Evolutionary conservation across 1,140 invertebrate genomes (phyloP).

Genomic region (Hetaerina americana): DNA sequence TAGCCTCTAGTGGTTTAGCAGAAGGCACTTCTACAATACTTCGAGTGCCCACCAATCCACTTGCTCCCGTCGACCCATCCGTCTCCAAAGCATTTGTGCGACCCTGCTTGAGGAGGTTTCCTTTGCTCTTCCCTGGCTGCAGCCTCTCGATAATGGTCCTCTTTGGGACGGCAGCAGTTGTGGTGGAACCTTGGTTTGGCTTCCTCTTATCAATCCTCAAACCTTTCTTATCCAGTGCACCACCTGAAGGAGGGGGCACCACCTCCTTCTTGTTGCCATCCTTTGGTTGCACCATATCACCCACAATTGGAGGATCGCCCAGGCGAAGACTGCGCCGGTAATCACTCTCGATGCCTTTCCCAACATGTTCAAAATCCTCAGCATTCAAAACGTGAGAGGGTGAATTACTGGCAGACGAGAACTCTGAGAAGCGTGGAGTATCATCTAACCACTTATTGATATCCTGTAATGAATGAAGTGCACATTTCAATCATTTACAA

Average conservation of each 20-base stretch:
- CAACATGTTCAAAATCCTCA: slow-evolving; percentile 34
- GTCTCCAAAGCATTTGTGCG: not conserved
- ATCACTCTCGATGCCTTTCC: slow-evolving; percentile 28
- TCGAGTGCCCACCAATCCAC: not conserved
- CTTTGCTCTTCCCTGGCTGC: slow-evolving; percentile 72
- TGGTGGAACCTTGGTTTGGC: not conserved
- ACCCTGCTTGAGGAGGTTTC: slow-evolving; percentile 45
- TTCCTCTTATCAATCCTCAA: slow-evolving; percentile 3
- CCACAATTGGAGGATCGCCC: not conserved
- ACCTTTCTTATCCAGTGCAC: not conserved
- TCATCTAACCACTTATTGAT: slow-evolving; percentile 80
- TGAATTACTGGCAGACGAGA: slow-evolving; percentile 58
- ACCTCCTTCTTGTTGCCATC: not conserved
- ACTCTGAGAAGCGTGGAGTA: slow-evolving; percentile 56
- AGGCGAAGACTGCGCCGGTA: slow-evolving; percentile 25
- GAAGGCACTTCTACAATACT: slow-evolving; percentile 12
- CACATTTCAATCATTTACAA: not conserved
- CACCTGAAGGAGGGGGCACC: no score
- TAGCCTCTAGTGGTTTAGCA: slow-evolving; percentile 39
- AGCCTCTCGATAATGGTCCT: slow-evolving; percentile 59
- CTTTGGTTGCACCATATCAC: not conserved
- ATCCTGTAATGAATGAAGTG: slow-evolving; percentile 40
- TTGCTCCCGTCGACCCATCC: not conserved
- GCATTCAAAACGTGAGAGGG: slow-evolving; percentile 32
- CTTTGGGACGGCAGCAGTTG: slow-evolving; percentile 27